phyloP scores from a whole-genome alignment of 2,888 invertebrate species.

The Synanthedon tipuliformis region DNA sequence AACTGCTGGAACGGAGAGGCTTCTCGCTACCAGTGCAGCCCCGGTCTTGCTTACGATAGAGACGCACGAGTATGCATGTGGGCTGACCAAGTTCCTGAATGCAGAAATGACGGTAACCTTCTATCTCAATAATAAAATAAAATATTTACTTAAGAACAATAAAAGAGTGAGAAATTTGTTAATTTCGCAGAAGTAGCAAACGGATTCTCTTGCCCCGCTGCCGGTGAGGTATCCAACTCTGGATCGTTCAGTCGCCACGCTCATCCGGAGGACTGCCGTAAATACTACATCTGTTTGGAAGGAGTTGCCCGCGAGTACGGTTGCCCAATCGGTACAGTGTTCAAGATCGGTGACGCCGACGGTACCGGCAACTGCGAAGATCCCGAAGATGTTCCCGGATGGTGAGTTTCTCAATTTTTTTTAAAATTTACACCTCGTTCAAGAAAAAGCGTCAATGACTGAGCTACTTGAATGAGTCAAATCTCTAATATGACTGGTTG shows the following conservation, averaged over 20 bases:
- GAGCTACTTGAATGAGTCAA: slow-evolving; percentile 36
- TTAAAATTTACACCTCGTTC: slow-evolving; percentile 21
- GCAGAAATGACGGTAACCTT: slow-evolving; percentile 83
- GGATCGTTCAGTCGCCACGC: slow-evolving; percentile 95
- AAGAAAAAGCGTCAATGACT: slow-evolving; percentile 37
- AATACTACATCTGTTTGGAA: slow-evolving; percentile 94
- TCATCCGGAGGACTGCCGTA: slow-evolving; percentile 94
- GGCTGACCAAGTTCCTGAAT: slow-evolving; percentile 95
- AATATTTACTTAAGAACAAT: not conserved
- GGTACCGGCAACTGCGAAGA: slow-evolving; percentile 94
- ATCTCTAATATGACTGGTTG: slow-evolving; percentile 42
- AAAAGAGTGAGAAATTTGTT: not conserved
- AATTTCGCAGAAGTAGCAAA: slow-evolving; percentile 84
- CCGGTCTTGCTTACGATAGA: slow-evolving; percentile 93
- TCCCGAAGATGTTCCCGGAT: slow-evolving; percentile 95
- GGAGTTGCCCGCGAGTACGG: slow-evolving; percentile 93
- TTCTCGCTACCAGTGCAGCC: slow-evolving; percentile 93
- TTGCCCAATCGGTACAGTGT: slow-evolving; percentile 95
- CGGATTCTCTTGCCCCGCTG: slow-evolving; percentile 87
- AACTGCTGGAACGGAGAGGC: slow-evolving; percentile 97
- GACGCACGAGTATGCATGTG: slow-evolving; percentile 95
- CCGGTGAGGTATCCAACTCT: slow-evolving; percentile 83
- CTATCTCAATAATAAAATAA: not conserved
- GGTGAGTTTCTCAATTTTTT: slow-evolving; percentile 72
- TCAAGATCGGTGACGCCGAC: slow-evolving; percentile 92